These are phyloP conservation scores for Aeoliscus strigatus DNA, from an alignment of 2,797 vertebrate species.

Conservation along the genomic window DNA sequence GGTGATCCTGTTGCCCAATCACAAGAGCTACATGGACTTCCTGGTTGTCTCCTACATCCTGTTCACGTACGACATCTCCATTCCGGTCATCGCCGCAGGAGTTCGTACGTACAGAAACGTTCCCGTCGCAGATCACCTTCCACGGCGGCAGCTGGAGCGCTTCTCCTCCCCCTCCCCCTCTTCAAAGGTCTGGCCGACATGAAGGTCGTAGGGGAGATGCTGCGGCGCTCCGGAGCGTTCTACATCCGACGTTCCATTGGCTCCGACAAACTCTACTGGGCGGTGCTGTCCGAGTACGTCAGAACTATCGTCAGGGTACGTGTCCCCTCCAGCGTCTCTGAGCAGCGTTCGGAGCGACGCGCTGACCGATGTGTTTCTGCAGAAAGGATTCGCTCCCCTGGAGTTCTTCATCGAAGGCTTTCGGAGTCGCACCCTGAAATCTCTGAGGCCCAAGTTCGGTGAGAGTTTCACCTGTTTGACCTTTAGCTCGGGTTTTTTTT, in stretches of 20 bases:
- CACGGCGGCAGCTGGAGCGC: no score
- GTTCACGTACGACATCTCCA: constrained; percentile 86
- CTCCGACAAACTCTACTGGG: constrained; percentile 93
- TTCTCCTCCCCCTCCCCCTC: neutral
- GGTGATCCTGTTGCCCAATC: constrained; percentile 92
- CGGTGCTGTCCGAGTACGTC: constrained; percentile 93
- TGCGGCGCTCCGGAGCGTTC: constrained; percentile 92
- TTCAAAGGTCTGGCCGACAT: constrained; percentile 88
- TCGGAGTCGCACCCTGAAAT: constrained; percentile 91
- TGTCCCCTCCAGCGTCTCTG: no score
- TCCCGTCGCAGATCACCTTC: no score
- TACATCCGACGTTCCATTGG: constrained; percentile 91
- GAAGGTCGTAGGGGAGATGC: constrained; percentile 88
- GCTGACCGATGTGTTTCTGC: constrained; percentile 16
- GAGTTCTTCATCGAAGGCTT: constrained; percentile 97
- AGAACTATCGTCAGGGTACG: constrained; percentile 86
- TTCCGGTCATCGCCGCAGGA: constrained; percentile 95
- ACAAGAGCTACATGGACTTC: constrained; percentile 95
- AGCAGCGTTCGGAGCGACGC: no score
- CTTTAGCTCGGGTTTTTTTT: no score
- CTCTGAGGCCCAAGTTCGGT: constrained; percentile 89
- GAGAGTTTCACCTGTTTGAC: constrained; percentile 27
- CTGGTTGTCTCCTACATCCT: constrained; percentile 87
- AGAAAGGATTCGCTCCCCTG: constrained; percentile 89
- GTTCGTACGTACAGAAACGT: constrained; percentile 91